Evolutionary conservation across 2,113 vertebrate species (phyloP), one percentile per base, ranked within the genome.

Genomic region (Larimichthys polyactis): DNA sequence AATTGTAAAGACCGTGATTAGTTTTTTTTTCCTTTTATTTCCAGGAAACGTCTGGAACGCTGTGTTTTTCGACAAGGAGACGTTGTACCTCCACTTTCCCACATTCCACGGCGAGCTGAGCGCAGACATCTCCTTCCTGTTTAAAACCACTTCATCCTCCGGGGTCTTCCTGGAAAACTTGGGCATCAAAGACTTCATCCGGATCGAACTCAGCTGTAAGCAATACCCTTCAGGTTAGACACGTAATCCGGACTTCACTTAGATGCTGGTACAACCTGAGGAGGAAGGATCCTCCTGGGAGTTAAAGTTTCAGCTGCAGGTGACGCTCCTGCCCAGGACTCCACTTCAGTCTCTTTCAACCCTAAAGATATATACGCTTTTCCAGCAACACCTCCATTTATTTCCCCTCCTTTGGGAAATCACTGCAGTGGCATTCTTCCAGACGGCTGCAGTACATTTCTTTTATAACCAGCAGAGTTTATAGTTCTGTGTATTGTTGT

Each of bases 141-240:
- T 99, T 87, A 99, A 99, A 93, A 99, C 98, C 70, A 95, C 95
- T 32, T 96, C 97, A 29, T 96, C 96, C 0, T 97, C 97, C 2
- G 98, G 98, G 17, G 95, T 99, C 11, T 98, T 99, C 95, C 93
- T 99, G 92, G 98, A 99, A 92, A 99, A 98, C 90, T 71, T 99
- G 75, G 98, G 98, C 89, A 98, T 99, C 91, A 97, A 96, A 63
- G 97, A 99, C 85, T 99, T 98, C 89, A 97, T 99, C 78, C 95
- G 97, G 49, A 96, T 99, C 83, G 97, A 99, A 51, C 94, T 99
- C 43, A 93, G 94, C 86, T 96, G 98, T 99, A 91, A 98, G 98
- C 98, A 44, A 71, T 79, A 24, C 11, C 67, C 59, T 20, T 69
- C 24, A 22, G 32, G 59, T 87, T 19, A 64, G 48, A 27, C 6